Evolutionary conservation across 2,797 vertebrate genomes (phyloP), one percentile per base, ranked within the genome.

Genomic region (Enteromius trimaculatus): DNA sequence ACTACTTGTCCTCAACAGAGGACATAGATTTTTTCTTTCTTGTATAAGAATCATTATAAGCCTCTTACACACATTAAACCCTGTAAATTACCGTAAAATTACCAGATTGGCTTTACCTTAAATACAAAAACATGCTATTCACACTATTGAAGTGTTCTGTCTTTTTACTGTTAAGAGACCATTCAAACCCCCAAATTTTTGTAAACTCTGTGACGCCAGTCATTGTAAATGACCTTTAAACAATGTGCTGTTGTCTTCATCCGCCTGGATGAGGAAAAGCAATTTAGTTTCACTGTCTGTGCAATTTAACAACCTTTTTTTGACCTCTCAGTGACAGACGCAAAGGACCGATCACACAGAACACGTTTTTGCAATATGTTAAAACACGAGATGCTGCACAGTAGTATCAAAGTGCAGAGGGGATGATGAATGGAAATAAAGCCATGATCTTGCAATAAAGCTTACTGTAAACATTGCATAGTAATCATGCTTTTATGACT

Each of bases 171-270:
- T 76, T 58, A 42, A 7, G 17, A 3, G 49, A 34, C 9, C 39
- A 19, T 31, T 31, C 4, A 72, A 49, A 74, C 74, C 16, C n/a
- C 3, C 60, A 60, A 60, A 37, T 74, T 8, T 29, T 0, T 3
- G 19, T 34, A 74, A 58, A 34, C 13, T 26, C 51, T 39, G n/a
- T 76, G n/a, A 60, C 39, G 34, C n/a, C 34, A 60, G 21, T 58
- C 74, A 26, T 60, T 4, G 8, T 55, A 76, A 60, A 26, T 76
- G 2, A 60, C 53, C n/a, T 76, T 58, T 76, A 76, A 76, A 39
- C 2, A 14, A 34, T 76, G 51, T 2, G 31, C 21, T 2, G 51
- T 58, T 39, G 6, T 58, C 53, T 76, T 26, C 1, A 76, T 42
- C 53, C n/a, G 1, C 34, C 6, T 53, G 60, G 62, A 17, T 64